Percentiles rank a stretch among this genome's conserved stretches.
phyloP scores from a whole-genome alignment of 2,113 vertebrate species.

The Colossoma macropomum region DNA sequence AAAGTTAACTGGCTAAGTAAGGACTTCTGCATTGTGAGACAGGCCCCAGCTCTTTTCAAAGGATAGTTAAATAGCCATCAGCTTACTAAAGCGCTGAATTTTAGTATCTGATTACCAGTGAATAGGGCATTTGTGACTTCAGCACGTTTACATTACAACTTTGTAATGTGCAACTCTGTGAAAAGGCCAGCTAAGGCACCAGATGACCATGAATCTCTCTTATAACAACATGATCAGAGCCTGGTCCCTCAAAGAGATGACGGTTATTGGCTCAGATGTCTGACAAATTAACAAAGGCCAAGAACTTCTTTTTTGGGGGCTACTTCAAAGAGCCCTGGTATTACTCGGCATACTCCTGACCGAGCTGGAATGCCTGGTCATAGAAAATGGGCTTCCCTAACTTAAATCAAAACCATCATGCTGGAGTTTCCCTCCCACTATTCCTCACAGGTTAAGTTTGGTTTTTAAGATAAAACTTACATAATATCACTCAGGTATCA shows the following conservation, averaged over 20 bases:
- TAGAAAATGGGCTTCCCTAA: constrained; percentile 7
- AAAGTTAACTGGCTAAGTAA: too few species aligned
- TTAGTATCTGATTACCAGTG: constrained; percentile 38
- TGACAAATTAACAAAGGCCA: constrained; percentile 52
- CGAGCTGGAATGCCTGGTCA: constrained; percentile 43
- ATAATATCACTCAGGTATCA: too few species aligned
- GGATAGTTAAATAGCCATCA: neutral
- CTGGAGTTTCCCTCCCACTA: neutral
- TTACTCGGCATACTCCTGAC: constrained; percentile 41
- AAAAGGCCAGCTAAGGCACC: constrained; percentile 14
- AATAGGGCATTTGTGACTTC: neutral
- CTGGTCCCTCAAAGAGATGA: constrained; percentile 46
- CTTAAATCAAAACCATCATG: constrained; percentile 38
- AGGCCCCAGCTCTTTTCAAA: neutral
- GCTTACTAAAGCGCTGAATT: neutral
- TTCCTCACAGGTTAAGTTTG: neutral
- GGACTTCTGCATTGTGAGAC: too few species aligned
- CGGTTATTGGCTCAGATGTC: constrained; percentile 55
- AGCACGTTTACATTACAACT: constrained; percentile 52
- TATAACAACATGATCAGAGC: constrained; percentile 50
- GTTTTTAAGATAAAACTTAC: neutral
- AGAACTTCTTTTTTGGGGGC: constrained; percentile 47
- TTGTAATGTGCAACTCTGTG: constrained; percentile 8
- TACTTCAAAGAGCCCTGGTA: constrained; percentile 49
- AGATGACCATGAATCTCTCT: constrained; percentile 48